A percentile compares a stretch with the other conserved stretches of the same genome.
These are phyloP conservation scores for Drosophila nebulosa DNA, from an alignment of 1,140 invertebrate genomes.

Conservation along the genomic window DNA sequence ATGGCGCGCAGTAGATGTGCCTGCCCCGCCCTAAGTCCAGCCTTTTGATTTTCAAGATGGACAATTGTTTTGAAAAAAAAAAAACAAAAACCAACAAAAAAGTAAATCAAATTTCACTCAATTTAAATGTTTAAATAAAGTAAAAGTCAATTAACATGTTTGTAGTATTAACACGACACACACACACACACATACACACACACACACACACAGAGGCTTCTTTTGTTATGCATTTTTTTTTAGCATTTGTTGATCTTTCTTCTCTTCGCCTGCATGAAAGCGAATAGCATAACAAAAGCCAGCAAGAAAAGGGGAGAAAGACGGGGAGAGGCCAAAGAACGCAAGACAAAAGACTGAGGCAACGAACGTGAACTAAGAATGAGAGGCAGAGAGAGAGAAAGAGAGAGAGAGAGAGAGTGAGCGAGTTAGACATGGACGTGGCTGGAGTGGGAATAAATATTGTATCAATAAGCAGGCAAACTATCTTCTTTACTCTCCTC, in stretches of 20 bases:
- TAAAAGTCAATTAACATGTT: constrained; percentile 80
- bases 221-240: constrained; percentile 61
- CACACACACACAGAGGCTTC: background rate
- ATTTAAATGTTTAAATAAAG: constrained; percentile 68
- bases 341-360: constrained; percentile 72
- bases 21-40: no score
- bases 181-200: background rate
- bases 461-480: background rate
- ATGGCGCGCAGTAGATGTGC: no score
- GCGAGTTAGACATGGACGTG: background rate
- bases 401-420: background rate
- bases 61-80: no score
- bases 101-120: constrained; percentile 57
- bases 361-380: constrained; percentile 71
- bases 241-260: constrained; percentile 30
- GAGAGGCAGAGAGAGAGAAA: background rate
- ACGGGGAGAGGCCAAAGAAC: constrained; percentile 18
- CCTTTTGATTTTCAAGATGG: no score
- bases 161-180: constrained; percentile 69
- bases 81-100: constrained; percentile 11
- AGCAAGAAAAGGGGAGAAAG: no score
- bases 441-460: constrained; percentile 1
- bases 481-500: background rate
- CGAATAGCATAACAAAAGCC: constrained; percentile 32
- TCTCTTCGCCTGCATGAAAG: constrained; percentile 32